Percentiles rank a stretch among this genome's conserved stretches.
Evolutionary conservation across 2,113 vertebrate genomes (phyloP).

Genomic region (Sapayoa aenigma): DNA sequence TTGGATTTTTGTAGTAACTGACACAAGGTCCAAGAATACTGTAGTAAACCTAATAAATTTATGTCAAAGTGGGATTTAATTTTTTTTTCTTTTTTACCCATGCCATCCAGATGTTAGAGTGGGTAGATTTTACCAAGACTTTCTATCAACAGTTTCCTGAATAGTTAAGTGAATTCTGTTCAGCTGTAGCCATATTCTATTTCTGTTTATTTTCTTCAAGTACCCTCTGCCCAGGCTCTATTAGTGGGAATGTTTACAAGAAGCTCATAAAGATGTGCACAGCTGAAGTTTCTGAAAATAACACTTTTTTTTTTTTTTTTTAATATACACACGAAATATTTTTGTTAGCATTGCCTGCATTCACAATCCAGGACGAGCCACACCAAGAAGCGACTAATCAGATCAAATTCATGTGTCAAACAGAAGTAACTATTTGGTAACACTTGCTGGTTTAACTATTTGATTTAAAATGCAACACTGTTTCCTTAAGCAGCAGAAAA

Average conservation of each 20-base stretch:
- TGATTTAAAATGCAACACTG: background rate
- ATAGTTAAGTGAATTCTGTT: background rate
- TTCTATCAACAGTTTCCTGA: background rate
- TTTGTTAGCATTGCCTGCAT: background rate
- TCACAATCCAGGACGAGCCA: background rate
- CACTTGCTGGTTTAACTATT: background rate
- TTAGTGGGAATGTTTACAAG: background rate
- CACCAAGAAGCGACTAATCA: background rate
- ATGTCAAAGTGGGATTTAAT: conserved; percentile 19
- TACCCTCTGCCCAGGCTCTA: background rate
- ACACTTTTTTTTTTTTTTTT: background rate
- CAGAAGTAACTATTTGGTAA: background rate
- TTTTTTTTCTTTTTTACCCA: background rate
- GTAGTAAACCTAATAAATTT: background rate
- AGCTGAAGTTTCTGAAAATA: background rate
- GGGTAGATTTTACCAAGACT: background rate
- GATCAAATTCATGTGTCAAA: background rate
- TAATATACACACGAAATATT: background rate
- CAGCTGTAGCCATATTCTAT: background rate
- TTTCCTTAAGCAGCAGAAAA: background rate
- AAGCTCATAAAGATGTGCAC: background rate
- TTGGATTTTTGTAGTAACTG: conserved; percentile 42
- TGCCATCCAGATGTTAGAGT: background rate
- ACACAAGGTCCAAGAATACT: background rate
- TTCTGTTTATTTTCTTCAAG: background rate